Conservation (phyloP, 37 sponge, comb jelly and placozoan species). For the Sycon ciliatum region DNA sequence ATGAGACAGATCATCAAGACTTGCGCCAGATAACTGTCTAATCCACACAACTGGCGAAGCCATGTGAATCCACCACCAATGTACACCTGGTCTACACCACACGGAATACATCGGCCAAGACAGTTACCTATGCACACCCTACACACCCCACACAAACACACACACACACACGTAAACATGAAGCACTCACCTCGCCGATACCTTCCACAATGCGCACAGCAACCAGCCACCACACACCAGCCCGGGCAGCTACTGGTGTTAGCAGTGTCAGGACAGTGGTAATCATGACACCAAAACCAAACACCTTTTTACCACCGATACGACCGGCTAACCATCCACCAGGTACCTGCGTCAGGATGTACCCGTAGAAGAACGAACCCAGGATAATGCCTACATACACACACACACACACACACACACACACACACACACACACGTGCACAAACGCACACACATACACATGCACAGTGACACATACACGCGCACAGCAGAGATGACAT, state of each 20-base stretch:
- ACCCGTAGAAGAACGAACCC: slow-evolving; percentile 83
- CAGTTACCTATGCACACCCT: too few species aligned
- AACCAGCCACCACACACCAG: slow-evolving; percentile 47
- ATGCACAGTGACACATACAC: background rate
- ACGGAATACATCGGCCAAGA: too few species aligned
- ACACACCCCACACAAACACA: background rate
- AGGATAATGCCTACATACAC: slow-evolving; percentile 65
- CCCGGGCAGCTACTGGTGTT: slow-evolving; percentile 66
- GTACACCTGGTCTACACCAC: too few species aligned
- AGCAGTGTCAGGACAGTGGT: slow-evolving; percentile 74
- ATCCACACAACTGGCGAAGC: too few species aligned
- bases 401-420: background rate
- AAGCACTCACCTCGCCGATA: slow-evolving; percentile 64
- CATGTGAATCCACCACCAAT: too few species aligned
- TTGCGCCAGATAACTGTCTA: too few species aligned
- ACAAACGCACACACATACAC: background rate
- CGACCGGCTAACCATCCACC: slow-evolving; percentile 68
- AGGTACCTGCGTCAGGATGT: slow-evolving; percentile 85
- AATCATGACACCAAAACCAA: slow-evolving; percentile 66
- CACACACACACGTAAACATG: background rate
- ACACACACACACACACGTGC: too few species aligned
- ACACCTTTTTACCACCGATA: slow-evolving; percentile 71
- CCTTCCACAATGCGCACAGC: slow-evolving; percentile 77
- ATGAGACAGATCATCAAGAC: too few species aligned
- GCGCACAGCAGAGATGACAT: too few species aligned